These are phyloP conservation scores for Ceratothoa steindachneri DNA, from an alignment of 2,888 invertebrate genomes.

Conservation along the genomic window DNA sequence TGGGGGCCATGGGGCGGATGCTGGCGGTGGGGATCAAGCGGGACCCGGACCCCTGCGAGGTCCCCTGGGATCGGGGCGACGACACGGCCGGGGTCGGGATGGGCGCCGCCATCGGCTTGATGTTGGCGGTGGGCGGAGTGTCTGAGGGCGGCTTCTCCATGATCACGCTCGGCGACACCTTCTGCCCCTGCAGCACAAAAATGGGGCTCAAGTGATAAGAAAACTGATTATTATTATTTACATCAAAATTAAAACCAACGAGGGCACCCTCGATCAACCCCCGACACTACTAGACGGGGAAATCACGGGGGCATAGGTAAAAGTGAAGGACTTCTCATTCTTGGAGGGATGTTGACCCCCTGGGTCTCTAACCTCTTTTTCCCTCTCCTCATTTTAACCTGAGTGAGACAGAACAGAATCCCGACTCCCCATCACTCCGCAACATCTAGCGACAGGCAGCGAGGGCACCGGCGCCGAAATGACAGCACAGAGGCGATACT, in stretches of 20 bases:
- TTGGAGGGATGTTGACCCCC: too few relatives aligned
- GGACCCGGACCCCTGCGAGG: constrained; percentile 53
- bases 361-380: too few relatives aligned
- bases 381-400: too few relatives aligned
- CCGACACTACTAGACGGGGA: background rate
- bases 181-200: constrained; percentile 22
- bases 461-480: too few relatives aligned
- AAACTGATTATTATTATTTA: too few relatives aligned
- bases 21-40: constrained; percentile 81
- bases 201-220: background rate
- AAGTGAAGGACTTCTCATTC: too few relatives aligned
- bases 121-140: constrained; percentile 47
- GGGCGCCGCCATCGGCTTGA: constrained; percentile 45
- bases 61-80: constrained; percentile 34
- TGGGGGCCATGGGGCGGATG: constrained; percentile 76
- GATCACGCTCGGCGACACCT: constrained; percentile 36
- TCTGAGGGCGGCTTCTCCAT: constrained; percentile 32
- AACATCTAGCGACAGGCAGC: too few relatives aligned
- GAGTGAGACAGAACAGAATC: too few relatives aligned
- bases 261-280: background rate
- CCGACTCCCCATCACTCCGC: too few relatives aligned
- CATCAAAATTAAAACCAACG: background rate
- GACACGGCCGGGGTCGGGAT: constrained; percentile 28
- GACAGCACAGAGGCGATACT: too few relatives aligned
- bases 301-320: background rate